Evolutionary conservation across 2,113 vertebrate species (phyloP).

Genomic region (Erythrocebus patas): DNA sequence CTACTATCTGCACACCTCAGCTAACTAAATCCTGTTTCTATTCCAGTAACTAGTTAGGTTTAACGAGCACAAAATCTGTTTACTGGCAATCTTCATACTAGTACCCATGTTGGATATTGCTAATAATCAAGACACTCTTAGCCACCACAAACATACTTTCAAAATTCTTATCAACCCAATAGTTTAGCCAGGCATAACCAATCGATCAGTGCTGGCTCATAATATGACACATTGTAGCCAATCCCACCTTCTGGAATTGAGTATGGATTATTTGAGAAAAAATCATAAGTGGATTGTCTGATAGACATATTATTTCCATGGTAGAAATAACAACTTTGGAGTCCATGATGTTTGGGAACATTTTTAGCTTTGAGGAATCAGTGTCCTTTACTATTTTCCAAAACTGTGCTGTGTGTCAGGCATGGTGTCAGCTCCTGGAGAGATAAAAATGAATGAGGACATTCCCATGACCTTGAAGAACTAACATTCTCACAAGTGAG

Average conservation of each 20-base stretch:
- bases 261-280: not conserved
- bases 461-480: not conserved
- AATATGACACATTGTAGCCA: not conserved
- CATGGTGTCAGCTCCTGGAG: not conserved
- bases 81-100: not conserved
- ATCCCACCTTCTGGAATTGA: not conserved
- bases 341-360: no score
- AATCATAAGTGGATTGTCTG: not conserved
- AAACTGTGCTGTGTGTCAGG: not conserved
- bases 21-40: not conserved
- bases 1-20: not conserved
- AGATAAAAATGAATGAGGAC: not conserved
- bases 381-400: not conserved
- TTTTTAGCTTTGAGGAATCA: not conserved
- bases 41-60: not conserved
- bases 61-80: not conserved
- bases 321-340: not conserved
- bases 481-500: not conserved
- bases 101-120: not conserved
- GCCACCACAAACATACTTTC: not conserved
- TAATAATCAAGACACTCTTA: not conserved
- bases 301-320: not conserved
- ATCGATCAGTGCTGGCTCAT: not conserved
- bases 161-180: not conserved
- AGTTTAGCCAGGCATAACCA: not conserved